Evolutionary conservation across 2,888 invertebrate genomes (phyloP).

Genomic region (Drosophila prostipennis): DNA sequence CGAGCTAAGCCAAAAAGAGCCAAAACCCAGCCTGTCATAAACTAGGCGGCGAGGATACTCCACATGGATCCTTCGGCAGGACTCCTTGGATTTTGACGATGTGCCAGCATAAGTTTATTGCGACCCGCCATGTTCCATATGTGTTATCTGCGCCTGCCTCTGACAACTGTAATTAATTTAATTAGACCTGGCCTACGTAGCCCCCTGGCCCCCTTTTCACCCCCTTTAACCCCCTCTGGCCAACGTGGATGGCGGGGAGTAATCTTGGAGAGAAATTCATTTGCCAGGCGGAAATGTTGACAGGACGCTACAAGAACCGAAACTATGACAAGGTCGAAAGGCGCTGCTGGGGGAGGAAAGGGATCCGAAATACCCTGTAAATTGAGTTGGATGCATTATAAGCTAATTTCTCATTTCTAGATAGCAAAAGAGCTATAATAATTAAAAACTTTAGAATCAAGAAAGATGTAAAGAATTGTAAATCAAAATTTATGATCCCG

Average conservation of each 20-base stretch:
- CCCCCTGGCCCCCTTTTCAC: background rate
- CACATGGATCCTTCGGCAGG: slow-evolving; percentile 21
- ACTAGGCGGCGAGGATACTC: slow-evolving; percentile 49
- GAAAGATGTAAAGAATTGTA: too few relatives aligned
- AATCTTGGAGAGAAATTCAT: slow-evolving; percentile 54
- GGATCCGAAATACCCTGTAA: background rate
- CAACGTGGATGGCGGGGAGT: slow-evolving; percentile 3
- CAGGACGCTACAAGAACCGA: slow-evolving; percentile 41
- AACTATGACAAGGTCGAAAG: slow-evolving; percentile 49
- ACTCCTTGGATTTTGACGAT: slow-evolving; percentile 54
- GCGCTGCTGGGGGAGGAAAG: background rate
- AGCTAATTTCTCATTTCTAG: too few relatives aligned
- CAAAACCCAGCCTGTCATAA: slow-evolving; percentile 49
- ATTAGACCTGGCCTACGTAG: slow-evolving; percentile 46
- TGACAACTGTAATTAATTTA: slow-evolving; percentile 72
- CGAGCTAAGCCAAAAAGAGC: slow-evolving; percentile 52
- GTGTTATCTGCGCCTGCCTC: slow-evolving; percentile 56
- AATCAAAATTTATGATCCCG: too few relatives aligned
- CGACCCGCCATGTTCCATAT: slow-evolving; percentile 49
- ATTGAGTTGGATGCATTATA: background rate
- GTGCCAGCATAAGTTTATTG: slow-evolving; percentile 68
- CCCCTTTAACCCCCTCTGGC: background rate
- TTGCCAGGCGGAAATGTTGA: slow-evolving; percentile 44
- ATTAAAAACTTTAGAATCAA: too few relatives aligned
- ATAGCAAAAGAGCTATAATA: too few relatives aligned